Evolutionary conservation across 2,113 vertebrate genomes (phyloP).

Genomic region (Athene cunicularia): DNA sequence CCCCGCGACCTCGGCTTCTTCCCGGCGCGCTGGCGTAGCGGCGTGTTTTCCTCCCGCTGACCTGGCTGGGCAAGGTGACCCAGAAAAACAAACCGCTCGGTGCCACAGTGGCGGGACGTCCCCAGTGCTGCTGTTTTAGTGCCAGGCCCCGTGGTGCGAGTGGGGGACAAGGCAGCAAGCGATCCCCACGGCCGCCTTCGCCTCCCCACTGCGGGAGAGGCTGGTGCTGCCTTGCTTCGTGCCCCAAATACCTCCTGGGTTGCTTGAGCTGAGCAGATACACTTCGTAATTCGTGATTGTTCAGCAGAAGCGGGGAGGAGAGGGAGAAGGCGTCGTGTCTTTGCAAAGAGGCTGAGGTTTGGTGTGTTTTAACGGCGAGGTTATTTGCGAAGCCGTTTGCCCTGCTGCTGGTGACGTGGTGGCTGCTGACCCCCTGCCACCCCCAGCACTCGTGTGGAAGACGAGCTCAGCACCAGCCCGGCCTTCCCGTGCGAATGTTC

Average conservation of each 20-base stretch:
- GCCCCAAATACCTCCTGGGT: rapidly evolving
- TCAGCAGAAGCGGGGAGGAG: background rate
- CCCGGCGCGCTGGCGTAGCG: background rate
- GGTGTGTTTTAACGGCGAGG: no score
- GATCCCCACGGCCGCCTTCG: background rate
- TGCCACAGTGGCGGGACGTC: background rate
- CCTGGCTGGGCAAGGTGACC: background rate
- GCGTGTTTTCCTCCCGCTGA: background rate
- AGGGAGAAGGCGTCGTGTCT: background rate
- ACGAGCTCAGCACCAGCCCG: background rate
- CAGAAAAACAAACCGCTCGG: background rate
- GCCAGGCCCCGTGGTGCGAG: rapidly evolving
- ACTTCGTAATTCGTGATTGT: background rate
- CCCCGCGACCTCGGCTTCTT: background rate
- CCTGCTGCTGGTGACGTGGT: background rate
- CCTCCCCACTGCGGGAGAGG: background rate
- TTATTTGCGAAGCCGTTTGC: no score
- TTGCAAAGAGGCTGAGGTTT: background rate
- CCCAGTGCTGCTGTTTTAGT: background rate
- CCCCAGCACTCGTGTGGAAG: background rate
- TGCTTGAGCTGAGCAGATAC: no score
- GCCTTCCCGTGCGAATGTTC: background rate
- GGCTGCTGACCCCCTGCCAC: background rate
- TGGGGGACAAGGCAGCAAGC: background rate
- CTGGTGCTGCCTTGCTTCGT: background rate